A percentile compares a stretch with the other conserved stretches of the same genome.
Evolutionary conservation across 2,888 invertebrate genomes (phyloP).

Genomic region (Polyommatus iphigenia): DNA sequence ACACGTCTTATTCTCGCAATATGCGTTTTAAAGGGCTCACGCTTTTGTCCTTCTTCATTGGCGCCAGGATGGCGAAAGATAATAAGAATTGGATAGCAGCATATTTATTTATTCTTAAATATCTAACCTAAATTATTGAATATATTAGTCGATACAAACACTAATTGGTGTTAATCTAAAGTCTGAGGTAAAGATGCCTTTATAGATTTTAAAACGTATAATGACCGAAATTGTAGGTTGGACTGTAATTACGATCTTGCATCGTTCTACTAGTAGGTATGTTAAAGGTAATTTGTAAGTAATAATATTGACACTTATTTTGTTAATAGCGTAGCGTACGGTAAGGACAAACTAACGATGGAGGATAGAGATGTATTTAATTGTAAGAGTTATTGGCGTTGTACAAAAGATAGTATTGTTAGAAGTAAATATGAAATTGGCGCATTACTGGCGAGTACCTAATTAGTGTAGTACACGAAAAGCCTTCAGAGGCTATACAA

Average conservation of each 20-base stretch:
- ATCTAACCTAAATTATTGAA: constrained; percentile 68
- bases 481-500: constrained; percentile 73
- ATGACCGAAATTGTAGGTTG: constrained; percentile 68
- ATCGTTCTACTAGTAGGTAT: constrained; percentile 68
- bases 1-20: constrained; percentile 27
- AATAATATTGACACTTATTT: constrained; percentile 78
- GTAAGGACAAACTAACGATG: constrained; percentile 71
- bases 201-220: constrained; percentile 75
- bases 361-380: constrained; percentile 71
- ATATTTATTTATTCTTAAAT: constrained; percentile 73
- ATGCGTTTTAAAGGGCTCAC: constrained; percentile 32
- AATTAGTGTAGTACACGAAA: constrained; percentile 75
- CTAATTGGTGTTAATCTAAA: constrained; percentile 77
- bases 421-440: constrained; percentile 76
- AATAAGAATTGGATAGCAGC: constrained; percentile 63
- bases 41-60: constrained; percentile 33
- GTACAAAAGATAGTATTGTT: constrained; percentile 78
- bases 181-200: constrained; percentile 81
- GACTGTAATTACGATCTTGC: constrained; percentile 68
- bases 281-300: constrained; percentile 69
- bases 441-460: constrained; percentile 81
- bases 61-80: constrained; percentile 43
- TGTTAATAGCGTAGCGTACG: constrained; percentile 71
- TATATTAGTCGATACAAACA: constrained; percentile 70
- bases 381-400: constrained; percentile 75